Evolutionary conservation across 2,113 vertebrate species (phyloP).

Genomic region (Phoxinus phoxinus): DNA sequence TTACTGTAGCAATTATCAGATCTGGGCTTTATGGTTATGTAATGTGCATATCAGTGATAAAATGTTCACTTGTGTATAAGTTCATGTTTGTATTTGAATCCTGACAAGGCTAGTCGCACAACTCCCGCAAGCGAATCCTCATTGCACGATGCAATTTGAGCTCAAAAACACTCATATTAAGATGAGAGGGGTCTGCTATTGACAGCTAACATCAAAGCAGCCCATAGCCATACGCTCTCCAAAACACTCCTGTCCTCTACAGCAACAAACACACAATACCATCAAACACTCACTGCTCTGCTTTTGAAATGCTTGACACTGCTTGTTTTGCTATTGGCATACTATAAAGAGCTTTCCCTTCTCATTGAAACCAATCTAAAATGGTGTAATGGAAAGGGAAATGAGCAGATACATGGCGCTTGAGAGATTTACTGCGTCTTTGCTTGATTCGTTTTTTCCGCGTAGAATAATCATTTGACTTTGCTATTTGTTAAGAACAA

Average conservation of each 20-base stretch:
- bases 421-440: constrained; percentile 54
- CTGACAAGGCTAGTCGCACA: constrained; percentile 42
- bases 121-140: constrained; percentile 67
- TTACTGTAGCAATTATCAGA: neutral
- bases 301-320: constrained; percentile 76
- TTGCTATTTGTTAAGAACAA: constrained; percentile 34
- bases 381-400: constrained; percentile 74
- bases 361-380: constrained; percentile 78
- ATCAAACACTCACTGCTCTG: constrained; percentile 71
- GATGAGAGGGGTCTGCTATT: constrained; percentile 64
- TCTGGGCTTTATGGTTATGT: constrained; percentile 10
- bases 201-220: constrained; percentile 74
- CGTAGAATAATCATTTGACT: neutral
- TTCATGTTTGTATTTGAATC: constrained; percentile 1
- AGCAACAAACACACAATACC: constrained; percentile 75
- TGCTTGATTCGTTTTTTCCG: neutral
- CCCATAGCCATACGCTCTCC: constrained; percentile 53
- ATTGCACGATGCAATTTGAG: constrained; percentile 64
- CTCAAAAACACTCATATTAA: constrained; percentile 58
- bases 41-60: constrained; percentile 19
- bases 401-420: constrained; percentile 71
- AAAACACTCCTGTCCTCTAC: constrained; percentile 52
- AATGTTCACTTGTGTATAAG: neutral
- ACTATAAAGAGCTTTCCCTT: constrained; percentile 64
- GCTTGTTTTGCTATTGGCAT: constrained; percentile 73